A percentile compares a stretch with the other conserved stretches of the same genome.
Conservation (phyloP, 92 coral and sea anemone genomes). For the Actinostola sp. region DNA sequence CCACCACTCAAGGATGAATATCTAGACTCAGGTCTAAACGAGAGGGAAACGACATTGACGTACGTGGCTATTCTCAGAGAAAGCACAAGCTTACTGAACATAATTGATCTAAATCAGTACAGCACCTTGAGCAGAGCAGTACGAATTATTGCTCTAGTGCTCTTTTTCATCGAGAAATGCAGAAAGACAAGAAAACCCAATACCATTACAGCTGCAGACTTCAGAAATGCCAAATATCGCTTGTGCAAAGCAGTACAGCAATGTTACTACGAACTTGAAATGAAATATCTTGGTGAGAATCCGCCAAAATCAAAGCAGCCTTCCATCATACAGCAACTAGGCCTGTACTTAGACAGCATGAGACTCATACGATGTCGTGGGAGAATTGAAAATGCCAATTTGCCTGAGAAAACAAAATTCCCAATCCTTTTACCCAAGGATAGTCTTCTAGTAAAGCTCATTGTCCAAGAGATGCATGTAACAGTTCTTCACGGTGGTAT, state of each 20-base stretch:
- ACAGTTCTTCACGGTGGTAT: slow-evolving; percentile 40
- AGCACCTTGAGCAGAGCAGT: slow-evolving; percentile 45
- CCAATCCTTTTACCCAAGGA: slow-evolving; percentile 44
- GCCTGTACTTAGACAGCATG: slow-evolving; percentile 30
- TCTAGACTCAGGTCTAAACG: background rate
- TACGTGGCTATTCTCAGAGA: too few species aligned
- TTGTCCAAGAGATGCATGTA: slow-evolving; percentile 22
- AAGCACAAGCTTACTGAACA: slow-evolving; percentile 18
- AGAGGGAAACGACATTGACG: background rate
- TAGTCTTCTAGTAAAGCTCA: slow-evolving; percentile 23
- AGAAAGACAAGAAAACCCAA: slow-evolving; percentile 13
- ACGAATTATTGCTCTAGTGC: slow-evolving; percentile 19
- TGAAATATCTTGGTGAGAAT: background rate
- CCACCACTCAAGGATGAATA: slow-evolving; percentile 7
- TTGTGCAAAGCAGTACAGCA: slow-evolving; percentile 40
- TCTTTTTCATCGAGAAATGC: slow-evolving; percentile 19
- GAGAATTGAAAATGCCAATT: slow-evolving; percentile 29
- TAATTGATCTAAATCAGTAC: slow-evolving; percentile 31
- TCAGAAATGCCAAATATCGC: background rate
- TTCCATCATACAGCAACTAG: slow-evolving; percentile 12
- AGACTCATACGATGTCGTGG: slow-evolving; percentile 39
- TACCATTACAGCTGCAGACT: slow-evolving; percentile 9
- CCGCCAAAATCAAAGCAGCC: slow-evolving; percentile 5
- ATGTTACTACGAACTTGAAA: slow-evolving; percentile 11
- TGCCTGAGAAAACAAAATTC: slow-evolving; percentile 43